A percentile compares a stretch with the other conserved stretches of the same genome.
Evolutionary conservation across 2,113 vertebrate species (phyloP).

Genomic region (Cariama cristata): DNA sequence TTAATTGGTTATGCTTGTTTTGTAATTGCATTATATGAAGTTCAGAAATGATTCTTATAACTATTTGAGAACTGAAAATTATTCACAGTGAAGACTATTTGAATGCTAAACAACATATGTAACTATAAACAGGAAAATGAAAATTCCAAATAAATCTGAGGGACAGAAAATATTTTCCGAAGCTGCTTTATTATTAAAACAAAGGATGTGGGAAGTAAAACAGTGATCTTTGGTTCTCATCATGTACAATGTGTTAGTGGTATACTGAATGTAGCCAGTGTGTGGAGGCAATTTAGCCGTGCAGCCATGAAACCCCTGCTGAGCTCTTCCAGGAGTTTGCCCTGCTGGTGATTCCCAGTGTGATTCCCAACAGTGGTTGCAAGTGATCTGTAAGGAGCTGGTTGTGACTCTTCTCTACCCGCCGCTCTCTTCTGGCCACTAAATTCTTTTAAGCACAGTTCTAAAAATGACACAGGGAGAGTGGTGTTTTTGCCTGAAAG

Average conservation of each 20-base stretch:
- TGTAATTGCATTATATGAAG: neutral
- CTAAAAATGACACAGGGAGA: neutral
- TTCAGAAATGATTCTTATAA: neutral
- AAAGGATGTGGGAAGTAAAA: neutral
- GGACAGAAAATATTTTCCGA: neutral
- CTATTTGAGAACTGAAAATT: neutral
- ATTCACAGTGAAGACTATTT: neutral
- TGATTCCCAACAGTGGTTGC: neutral
- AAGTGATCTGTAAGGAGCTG: neutral
- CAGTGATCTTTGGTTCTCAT: neutral
- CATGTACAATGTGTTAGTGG: neutral
- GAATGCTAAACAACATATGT: neutral
- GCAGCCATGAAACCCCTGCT: neutral
- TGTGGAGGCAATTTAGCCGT: neutral
- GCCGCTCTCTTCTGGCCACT: neutral
- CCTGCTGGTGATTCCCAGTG: neutral
- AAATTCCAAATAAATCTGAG: neutral
- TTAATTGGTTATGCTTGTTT: neutral
- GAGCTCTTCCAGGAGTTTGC: neutral
- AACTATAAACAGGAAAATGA: neutral
- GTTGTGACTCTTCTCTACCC: neutral
- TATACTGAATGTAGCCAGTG: neutral
- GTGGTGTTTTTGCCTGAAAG: neutral
- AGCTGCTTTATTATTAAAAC: neutral
- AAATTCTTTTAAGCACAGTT: neutral